These are phyloP conservation scores for Platyura marginata DNA, from an alignment of 1,140 invertebrate species.

Conservation along the genomic window DNA sequence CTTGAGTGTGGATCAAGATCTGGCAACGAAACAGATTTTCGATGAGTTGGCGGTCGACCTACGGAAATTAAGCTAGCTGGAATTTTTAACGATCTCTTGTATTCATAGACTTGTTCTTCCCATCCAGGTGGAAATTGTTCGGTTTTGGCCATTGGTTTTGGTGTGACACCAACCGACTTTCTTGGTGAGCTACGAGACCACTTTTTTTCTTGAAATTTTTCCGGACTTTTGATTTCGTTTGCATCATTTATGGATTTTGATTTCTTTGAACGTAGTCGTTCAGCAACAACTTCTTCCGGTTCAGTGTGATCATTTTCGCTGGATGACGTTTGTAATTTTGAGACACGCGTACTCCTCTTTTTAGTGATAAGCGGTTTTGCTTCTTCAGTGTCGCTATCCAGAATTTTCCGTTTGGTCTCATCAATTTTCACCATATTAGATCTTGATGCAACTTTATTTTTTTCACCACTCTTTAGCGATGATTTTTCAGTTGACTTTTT, in stretches of 20 bases:
- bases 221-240: not conserved
- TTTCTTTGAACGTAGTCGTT: not conserved
- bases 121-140: constrained; percentile 38
- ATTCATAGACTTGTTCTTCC: constrained; percentile 63
- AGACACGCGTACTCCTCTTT: not conserved
- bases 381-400: not conserved
- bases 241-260: not conserved
- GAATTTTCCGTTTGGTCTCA: not conserved
- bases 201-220: not conserved
- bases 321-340: not conserved
- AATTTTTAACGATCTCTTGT: constrained; percentile 61
- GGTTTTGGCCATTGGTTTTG: not conserved
- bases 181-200: not conserved
- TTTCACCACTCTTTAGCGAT: too few species aligned
- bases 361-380: not conserved
- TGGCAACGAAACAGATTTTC: constrained; percentile 50
- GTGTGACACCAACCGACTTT: not conserved
- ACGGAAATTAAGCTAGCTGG: constrained; percentile 57
- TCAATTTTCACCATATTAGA: not conserved
- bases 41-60: constrained; percentile 30
- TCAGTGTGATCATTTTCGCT: not conserved
- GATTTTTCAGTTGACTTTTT: constrained; percentile 3
- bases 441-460: not conserved
- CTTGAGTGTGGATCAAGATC: constrained; percentile 39
- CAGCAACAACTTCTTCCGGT: not conserved